Evolutionary conservation across 2,113 vertebrate genomes (phyloP).

Genomic region (Grammomys surdaster): DNA sequence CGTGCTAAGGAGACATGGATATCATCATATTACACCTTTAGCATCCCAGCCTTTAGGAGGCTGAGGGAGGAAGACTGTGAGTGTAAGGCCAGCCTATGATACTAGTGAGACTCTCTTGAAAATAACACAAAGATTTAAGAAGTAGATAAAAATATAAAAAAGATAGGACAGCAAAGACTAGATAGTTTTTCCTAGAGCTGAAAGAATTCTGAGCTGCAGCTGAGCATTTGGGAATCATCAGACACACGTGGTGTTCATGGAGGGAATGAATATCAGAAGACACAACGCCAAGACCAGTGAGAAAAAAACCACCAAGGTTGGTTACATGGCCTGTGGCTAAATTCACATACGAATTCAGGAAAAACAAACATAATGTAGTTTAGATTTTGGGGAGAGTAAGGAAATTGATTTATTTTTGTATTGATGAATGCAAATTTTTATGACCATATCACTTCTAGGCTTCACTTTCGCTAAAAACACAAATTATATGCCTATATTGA

Average conservation of each 20-base stretch:
- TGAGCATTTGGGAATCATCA: background rate
- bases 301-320: background rate
- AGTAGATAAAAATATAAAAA: background rate
- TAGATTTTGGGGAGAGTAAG: background rate
- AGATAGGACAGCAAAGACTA: background rate
- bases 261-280: background rate
- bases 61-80: background rate
- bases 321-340: background rate
- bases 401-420: background rate
- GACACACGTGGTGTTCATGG: background rate
- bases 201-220: conserved; percentile 9
- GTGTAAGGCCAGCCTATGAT: background rate
- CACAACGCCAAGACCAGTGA: background rate
- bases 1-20: background rate
- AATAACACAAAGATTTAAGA: background rate
- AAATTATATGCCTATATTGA: background rate
- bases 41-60: background rate
- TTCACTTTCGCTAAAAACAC: background rate
- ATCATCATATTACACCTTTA: background rate
- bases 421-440: background rate
- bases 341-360: background rate
- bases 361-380: conserved; percentile 11
- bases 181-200: no score
- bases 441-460: background rate
- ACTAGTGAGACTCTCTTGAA: background rate